A percentile compares a stretch with the other conserved stretches of the same genome.
phyloP scores from a whole-genome alignment of 2,888 invertebrate species.

The Macrophya alboannulata region DNA sequence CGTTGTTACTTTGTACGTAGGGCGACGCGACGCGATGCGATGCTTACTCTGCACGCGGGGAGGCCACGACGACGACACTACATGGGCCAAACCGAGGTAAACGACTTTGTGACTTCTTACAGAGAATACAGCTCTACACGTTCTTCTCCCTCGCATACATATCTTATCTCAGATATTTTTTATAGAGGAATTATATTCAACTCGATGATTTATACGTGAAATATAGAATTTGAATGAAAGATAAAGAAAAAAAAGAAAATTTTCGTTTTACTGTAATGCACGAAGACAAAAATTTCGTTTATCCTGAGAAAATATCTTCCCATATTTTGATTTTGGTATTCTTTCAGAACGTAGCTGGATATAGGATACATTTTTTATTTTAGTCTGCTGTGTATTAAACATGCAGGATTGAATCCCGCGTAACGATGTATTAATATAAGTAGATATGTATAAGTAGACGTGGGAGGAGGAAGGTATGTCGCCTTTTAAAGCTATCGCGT shows the following conservation, averaged over 20 bases:
- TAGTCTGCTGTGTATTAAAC: neutral
- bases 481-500: constrained; percentile 22
- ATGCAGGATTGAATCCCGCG: neutral
- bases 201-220: too few relatives aligned
- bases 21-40: constrained; percentile 9
- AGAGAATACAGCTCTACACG: neutral
- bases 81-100: constrained; percentile 23
- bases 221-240: too few relatives aligned
- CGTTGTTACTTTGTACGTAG: constrained; percentile 15
- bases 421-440: constrained; percentile 24
- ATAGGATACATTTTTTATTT: neutral
- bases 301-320: neutral
- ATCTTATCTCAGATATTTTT: neutral
- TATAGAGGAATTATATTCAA: neutral
- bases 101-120: constrained; percentile 34
- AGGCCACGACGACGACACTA: neutral
- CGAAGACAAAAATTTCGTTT: neutral
- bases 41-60: constrained; percentile 26
- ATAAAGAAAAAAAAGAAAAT: too few relatives aligned
- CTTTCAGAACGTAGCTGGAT: neutral
- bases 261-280: too few relatives aligned
- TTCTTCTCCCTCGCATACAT: neutral
- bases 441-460: constrained; percentile 3
- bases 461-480: neutral
- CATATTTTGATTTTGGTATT: too few relatives aligned